A percentile compares a stretch with the other conserved stretches of the same genome.
Conservation (phyloP, 2,888 invertebrate genomes). For the Fabriciana adippe region DNA sequence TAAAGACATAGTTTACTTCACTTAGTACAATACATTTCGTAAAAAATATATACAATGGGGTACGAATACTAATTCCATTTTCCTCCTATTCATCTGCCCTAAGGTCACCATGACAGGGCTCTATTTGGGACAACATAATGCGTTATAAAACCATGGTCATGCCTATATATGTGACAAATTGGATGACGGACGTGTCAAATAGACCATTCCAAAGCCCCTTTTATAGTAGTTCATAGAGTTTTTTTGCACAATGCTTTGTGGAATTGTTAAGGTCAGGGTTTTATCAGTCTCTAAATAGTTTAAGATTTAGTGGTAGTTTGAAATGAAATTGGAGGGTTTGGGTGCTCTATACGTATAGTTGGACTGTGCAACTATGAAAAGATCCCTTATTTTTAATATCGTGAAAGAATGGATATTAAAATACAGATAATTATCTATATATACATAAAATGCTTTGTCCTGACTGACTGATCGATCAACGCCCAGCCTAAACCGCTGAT, state of each 20-base stretch:
- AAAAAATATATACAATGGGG: neutral
- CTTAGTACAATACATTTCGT: neutral
- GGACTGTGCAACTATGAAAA: too few species aligned
- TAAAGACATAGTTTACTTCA: too few species aligned
- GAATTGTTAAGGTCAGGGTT: slow-evolving; percentile 5
- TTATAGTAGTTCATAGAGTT: slow-evolving; percentile 38
- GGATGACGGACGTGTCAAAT: slow-evolving; percentile 38
- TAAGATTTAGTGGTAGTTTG: neutral
- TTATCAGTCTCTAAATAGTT: neutral
- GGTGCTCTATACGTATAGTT: too few species aligned
- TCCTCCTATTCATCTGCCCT: slow-evolving; percentile 4
- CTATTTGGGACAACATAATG: slow-evolving; percentile 45
- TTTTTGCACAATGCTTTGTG: slow-evolving; percentile 21
- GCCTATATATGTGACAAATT: slow-evolving; percentile 26
- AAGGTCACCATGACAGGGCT: slow-evolving; percentile 37
- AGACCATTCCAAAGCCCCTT: slow-evolving; percentile 45
- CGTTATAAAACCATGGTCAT: slow-evolving; percentile 42
- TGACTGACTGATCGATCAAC: too few species aligned
- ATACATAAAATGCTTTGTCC: too few species aligned
- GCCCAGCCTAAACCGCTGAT: too few species aligned
- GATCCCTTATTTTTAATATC: too few species aligned
- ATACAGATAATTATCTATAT: too few species aligned
- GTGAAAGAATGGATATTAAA: too few species aligned
- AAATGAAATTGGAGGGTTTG: slow-evolving; percentile 13
- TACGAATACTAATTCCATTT: slow-evolving; percentile 4